These are phyloP conservation scores for Sceloporus tristichus DNA, from an alignment of 2,113 vertebrate genomes.

Conservation along the genomic window DNA sequence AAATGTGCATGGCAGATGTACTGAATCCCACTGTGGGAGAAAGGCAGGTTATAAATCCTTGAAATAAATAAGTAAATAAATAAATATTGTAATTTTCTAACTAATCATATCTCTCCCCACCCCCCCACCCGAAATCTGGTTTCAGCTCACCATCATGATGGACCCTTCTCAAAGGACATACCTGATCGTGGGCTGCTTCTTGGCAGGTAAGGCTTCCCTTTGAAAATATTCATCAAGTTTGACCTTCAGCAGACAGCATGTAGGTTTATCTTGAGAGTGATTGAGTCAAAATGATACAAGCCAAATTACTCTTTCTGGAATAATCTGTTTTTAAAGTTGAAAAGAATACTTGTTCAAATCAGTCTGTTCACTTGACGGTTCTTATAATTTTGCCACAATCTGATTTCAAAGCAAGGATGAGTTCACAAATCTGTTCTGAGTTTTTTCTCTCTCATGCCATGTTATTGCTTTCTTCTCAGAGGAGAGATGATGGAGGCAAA, in stretches of 20 bases:
- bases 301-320: too few relatives aligned
- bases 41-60: too few relatives aligned
- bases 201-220: slow-evolving; percentile 75
- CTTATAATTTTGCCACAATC: neutral
- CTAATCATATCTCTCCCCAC: slow-evolving; percentile 13
- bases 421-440: neutral
- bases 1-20: neutral
- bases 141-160: slow-evolving; percentile 83
- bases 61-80: too few relatives aligned
- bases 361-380: neutral
- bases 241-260: neutral
- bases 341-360: neutral
- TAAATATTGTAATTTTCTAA: neutral
- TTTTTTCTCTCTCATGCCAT: neutral
- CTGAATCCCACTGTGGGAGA: too few relatives aligned
- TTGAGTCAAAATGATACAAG: neutral
- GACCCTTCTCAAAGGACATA: slow-evolving; percentile 71
- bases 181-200: slow-evolving; percentile 81
- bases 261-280: neutral
- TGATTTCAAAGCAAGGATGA: neutral
- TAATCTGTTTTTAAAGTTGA: neutral
- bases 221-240: neutral
- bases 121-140: slow-evolving; percentile 62
- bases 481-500: neutral
- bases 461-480: neutral